phyloP scores from a whole-genome alignment of 2,888 invertebrate genomes.

The Acanthosepion esculentum region DNA sequence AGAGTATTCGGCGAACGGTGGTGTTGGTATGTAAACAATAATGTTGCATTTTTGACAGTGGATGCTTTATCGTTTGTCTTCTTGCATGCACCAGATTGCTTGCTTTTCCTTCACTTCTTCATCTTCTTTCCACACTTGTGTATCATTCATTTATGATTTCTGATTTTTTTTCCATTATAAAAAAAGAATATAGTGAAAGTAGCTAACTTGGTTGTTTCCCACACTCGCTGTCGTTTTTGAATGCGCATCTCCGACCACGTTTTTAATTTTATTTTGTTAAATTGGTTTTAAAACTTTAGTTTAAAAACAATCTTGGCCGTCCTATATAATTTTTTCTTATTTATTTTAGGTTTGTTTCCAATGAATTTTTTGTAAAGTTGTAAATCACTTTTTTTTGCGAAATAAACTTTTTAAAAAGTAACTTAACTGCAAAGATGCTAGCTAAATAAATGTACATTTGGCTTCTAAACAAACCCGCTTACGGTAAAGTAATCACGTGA shows the following conservation, averaged over 20 bases:
- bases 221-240: not conserved
- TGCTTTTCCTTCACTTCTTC: not conserved
- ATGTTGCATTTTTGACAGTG: not conserved
- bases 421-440: too few species aligned
- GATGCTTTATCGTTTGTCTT: not conserved
- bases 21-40: constrained; percentile 4
- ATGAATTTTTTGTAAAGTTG: too few species aligned
- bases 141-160: not conserved
- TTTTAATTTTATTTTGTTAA: not conserved
- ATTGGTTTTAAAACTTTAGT: too few species aligned
- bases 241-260: not conserved
- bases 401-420: too few species aligned
- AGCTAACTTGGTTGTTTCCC: not conserved
- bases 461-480: too few species aligned
- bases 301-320: not conserved
- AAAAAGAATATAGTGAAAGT: not conserved
- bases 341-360: too few species aligned
- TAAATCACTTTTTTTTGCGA: too few species aligned
- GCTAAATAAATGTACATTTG: too few species aligned
- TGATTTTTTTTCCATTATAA: not conserved
- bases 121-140: not conserved
- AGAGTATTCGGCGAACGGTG: constrained; percentile 8
- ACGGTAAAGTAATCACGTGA: too few species aligned
- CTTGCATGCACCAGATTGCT: not conserved
- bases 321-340: too few species aligned